phyloP scores from a whole-genome alignment of 64 coral and sea anemone genomes.

The Stylophora pistillata region DNA sequence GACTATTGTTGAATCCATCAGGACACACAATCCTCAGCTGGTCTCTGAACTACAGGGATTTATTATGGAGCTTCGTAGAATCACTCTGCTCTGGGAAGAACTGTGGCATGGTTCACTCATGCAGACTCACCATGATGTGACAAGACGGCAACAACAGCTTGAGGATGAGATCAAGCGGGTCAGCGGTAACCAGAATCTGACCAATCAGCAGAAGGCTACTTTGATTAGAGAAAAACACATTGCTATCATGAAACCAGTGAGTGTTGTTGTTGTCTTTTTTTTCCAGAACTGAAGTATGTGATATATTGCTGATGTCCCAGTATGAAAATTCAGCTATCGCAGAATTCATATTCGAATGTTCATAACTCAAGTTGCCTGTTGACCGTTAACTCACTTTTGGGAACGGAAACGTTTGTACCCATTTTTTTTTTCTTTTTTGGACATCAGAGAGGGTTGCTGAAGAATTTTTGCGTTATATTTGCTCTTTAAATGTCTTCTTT shows the following conservation, averaged over 20 bases:
- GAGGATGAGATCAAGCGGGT: constrained; percentile 97
- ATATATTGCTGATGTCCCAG: neutral
- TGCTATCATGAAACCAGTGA: constrained; percentile 99
- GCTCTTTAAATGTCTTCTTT: too few relatives aligned
- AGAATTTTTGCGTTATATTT: too few relatives aligned
- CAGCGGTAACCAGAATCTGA: constrained; percentile 79
- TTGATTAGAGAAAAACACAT: constrained; percentile 93
- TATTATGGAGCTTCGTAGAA: constrained; percentile 84
- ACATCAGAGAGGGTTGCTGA: too few relatives aligned
- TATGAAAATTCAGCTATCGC: too few relatives aligned
- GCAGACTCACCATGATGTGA: constrained; percentile 94
- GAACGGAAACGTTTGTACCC: too few relatives aligned
- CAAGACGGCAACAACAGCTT: constrained; percentile 84
- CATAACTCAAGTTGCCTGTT: too few relatives aligned
- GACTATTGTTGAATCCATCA: constrained; percentile 89
- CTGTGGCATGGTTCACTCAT: constrained; percentile 94
- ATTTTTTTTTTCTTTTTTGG: too few relatives aligned
- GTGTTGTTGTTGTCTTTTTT: constrained; percentile 1
- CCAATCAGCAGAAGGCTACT: constrained; percentile 77
- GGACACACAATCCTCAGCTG: constrained; percentile 73
- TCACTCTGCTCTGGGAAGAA: constrained; percentile 96
- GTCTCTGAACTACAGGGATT: constrained; percentile 90
- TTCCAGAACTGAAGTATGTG: neutral
- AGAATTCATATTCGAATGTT: too few relatives aligned
- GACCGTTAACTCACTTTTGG: too few relatives aligned